Evolutionary conservation across 1,140 invertebrate species (phyloP).

Genomic region (Drosophila subpulchrella): DNA sequence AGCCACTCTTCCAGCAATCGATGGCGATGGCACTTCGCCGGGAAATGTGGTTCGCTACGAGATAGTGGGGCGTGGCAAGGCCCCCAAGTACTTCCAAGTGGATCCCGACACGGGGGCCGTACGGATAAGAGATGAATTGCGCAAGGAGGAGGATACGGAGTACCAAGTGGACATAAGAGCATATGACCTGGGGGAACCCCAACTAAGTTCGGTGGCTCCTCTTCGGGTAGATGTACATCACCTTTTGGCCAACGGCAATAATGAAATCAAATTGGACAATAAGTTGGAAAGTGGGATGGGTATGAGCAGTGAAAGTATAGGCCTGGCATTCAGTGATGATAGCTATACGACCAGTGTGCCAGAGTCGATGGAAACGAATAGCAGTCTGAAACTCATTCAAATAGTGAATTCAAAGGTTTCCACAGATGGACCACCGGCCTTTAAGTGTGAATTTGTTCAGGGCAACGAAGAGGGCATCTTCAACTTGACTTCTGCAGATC

Average conservation of each 20-base stretch:
- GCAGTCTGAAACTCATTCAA: constrained; percentile 77
- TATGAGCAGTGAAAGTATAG: constrained; percentile 87
- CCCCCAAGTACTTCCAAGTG: constrained; percentile 93
- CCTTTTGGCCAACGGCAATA: constrained; percentile 86
- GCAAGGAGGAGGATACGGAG: constrained; percentile 93
- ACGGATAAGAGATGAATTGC: constrained; percentile 91
- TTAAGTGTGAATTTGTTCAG: constrained; percentile 89
- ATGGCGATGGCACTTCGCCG: constrained; percentile 92
- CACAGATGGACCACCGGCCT: constrained; percentile 51
- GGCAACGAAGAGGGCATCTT: constrained; percentile 91
- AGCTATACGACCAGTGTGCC: constrained; percentile 92
- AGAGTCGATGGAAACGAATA: constrained; percentile 86
- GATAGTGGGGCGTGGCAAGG: constrained; percentile 91
- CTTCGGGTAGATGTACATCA: constrained; percentile 93
- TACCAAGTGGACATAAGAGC: constrained; percentile 94
- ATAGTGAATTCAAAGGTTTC: constrained; percentile 82
- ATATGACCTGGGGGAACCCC: constrained; percentile 94
- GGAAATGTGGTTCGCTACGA: constrained; percentile 93
- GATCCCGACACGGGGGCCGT: constrained; percentile 92
- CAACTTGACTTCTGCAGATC: constrained; percentile 89
- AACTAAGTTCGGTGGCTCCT: constrained; percentile 91
- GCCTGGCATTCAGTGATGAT: constrained; percentile 92
- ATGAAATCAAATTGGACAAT: constrained; percentile 50
- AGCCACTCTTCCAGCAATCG: constrained; percentile 90
- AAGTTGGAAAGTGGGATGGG: constrained; percentile 56